Evolutionary conservation across 2,888 invertebrate species (phyloP).

Genomic region (Cheilosia variabilis): DNA sequence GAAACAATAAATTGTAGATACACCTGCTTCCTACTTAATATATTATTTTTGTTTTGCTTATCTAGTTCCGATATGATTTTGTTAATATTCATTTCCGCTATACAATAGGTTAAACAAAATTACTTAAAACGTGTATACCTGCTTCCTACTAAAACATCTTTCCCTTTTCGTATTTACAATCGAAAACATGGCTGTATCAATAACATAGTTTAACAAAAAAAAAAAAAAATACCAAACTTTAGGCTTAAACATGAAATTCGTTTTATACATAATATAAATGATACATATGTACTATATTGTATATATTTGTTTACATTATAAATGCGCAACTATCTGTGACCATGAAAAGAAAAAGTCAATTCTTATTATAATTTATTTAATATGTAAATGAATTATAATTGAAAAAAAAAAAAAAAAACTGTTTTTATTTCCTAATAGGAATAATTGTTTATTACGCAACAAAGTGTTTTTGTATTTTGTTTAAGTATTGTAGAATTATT

Average conservation of each 20-base stretch:
- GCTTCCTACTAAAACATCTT: constrained; percentile 6
- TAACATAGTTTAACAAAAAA: constrained; percentile 45
- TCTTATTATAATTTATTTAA: constrained; percentile 68
- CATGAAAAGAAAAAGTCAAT: constrained; percentile 64
- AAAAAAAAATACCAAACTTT: constrained; percentile 61
- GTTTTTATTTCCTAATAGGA: constrained; percentile 48
- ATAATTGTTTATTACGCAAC: constrained; percentile 30
- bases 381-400: constrained; percentile 63
- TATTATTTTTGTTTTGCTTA: constrained; percentile 1
- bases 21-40: constrained; percentile 6
- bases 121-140: constrained; percentile 43
- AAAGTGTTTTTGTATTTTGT: constrained; percentile 13
- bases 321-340: constrained; percentile 73
- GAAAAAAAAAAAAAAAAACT: constrained; percentile 11
- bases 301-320: constrained; percentile 55
- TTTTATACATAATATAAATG: constrained; percentile 32
- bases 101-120: constrained; percentile 12
- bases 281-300: constrained; percentile 16
- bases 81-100: constrained; percentile 62
- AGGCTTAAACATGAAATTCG: constrained; percentile 57
- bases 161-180: constrained; percentile 26
- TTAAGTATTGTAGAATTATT: constrained; percentile 30
- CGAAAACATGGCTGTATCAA: constrained; percentile 65
- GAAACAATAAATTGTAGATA: constrained; percentile 17
- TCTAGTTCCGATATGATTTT: constrained; percentile 39